Evolutionary conservation across 2,888 invertebrate species (phyloP).

Genomic region (Isoperla grammatica): DNA sequence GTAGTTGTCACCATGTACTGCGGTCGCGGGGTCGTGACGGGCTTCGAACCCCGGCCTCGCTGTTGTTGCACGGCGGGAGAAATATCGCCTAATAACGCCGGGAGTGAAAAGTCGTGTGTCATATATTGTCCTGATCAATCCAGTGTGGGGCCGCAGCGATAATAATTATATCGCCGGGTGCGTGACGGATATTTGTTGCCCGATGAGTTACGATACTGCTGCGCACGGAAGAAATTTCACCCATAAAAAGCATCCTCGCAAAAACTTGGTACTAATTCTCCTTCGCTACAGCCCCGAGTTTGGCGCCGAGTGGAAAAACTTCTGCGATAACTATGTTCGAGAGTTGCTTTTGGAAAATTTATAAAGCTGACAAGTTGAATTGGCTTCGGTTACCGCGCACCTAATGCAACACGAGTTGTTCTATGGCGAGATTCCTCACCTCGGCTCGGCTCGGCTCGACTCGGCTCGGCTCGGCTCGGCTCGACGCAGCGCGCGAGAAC

Average conservation of each 20-base stretch:
- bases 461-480: no score
- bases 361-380: constrained; percentile 1
- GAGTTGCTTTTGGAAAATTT: constrained; percentile 7
- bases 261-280: constrained; percentile 14
- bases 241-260: constrained; percentile 13
- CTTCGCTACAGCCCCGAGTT: neutral
- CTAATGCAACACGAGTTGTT: no score
- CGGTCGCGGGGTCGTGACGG: no score
- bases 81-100: no score
- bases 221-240: constrained; percentile 5
- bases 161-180: constrained; percentile 29
- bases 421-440: no score
- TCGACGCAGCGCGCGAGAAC: no score
- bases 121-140: constrained; percentile 20
- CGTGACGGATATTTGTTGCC: constrained; percentile 29
- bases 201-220: constrained; percentile 29
- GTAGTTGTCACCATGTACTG: no score
- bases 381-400: neutral
- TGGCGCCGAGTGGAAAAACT: neutral
- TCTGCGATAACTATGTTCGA: constrained; percentile 1
- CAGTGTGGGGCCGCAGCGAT: no score
- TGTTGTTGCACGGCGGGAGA: no score
- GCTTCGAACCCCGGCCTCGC: no score
- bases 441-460: no score
- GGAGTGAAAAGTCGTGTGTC: constrained; percentile 24